Evolutionary conservation across 2,888 invertebrate genomes (phyloP).

Genomic region (Hyppa rectilinea): DNA sequence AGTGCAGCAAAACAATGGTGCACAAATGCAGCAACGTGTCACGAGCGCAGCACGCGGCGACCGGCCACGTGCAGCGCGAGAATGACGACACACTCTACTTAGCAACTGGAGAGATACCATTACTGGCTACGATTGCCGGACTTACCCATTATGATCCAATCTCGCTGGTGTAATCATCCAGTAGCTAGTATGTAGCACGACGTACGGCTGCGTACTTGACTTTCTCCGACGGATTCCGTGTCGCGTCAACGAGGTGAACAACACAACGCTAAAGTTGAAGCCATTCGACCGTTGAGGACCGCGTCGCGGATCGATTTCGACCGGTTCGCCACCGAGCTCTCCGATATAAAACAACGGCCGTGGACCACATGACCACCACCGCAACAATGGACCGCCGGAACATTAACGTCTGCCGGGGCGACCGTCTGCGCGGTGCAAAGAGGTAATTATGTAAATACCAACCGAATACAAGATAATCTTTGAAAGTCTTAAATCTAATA

Average conservation of each 20-base stretch:
- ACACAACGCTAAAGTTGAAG: conserved; percentile 83
- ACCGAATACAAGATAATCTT: conserved; percentile 63
- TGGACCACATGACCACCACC: conserved; percentile 73
- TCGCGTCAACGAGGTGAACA: conserved; percentile 88
- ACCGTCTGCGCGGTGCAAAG: conserved; percentile 49
- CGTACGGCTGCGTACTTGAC: conserved; percentile 85
- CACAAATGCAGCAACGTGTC: conserved; percentile 68
- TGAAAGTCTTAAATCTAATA: conserved; percentile 71
- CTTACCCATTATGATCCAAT: conserved; percentile 86
- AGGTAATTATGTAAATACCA: conserved; percentile 65
- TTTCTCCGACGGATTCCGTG: conserved; percentile 88
- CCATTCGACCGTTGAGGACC: conserved; percentile 84
- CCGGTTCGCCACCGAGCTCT: conserved; percentile 78
- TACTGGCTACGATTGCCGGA: conserved; percentile 75
- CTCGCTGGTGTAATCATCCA: conserved; percentile 81
- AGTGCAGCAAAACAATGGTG: conserved; percentile 66
- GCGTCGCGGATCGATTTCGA: conserved; percentile 84
- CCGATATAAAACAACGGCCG: conserved; percentile 77
- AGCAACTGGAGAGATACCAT: conserved; percentile 73
- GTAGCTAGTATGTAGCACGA: conserved; percentile 81
- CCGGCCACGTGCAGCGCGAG: conserved; percentile 73
- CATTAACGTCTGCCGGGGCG: conserved; percentile 51
- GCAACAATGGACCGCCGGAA: conserved; percentile 63
- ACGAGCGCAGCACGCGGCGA: conserved; percentile 67
- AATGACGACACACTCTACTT: conserved; percentile 81